Evolutionary conservation across 2,888 invertebrate genomes (phyloP).

Genomic region (Scaptodrosophila latifasciaeformis): DNA sequence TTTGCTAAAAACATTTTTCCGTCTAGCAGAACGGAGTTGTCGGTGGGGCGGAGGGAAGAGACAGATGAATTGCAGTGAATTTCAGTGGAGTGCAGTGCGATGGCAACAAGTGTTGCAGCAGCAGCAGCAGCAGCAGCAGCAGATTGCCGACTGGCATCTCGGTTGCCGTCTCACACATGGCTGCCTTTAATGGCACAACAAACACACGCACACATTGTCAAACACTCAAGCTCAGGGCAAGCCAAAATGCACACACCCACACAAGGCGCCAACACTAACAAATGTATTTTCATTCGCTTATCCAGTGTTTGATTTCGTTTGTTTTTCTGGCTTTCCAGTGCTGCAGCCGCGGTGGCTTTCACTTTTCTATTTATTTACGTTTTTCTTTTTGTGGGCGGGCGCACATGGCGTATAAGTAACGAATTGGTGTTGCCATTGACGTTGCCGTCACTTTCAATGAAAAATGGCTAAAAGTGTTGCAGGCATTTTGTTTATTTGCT

Average conservation of each 20-base stretch:
- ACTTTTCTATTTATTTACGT: conserved; percentile 51
- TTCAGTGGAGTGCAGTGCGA: no score
- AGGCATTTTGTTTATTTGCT: conserved; percentile 42
- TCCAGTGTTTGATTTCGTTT: conserved; percentile 53
- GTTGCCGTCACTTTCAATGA: conserved; percentile 33
- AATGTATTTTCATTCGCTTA: conserved; percentile 28
- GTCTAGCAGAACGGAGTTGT: conserved; percentile 10
- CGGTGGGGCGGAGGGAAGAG: neutral
- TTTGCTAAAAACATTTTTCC: conserved; percentile 34
- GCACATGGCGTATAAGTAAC: neutral
- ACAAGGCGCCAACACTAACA: no score
- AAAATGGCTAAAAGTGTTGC: conserved; percentile 41
- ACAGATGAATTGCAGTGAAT: no score
- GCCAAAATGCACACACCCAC: conserved; percentile 1
- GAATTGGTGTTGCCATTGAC: no score
- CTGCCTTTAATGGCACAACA: conserved; percentile 4
- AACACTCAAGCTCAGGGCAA: neutral
- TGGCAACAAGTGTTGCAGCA: conserved; percentile 21
- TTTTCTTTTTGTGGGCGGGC: conserved; percentile 5
- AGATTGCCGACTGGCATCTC: conserved; percentile 24
- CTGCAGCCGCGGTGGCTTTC: no score
- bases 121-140: conserved; percentile 43
- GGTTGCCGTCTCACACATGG: conserved; percentile 27
- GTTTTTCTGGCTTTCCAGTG: conserved; percentile 44
- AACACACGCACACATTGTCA: conserved; percentile 7